Conservation (phyloP, 2,113 vertebrate genomes). For the Spea multiplicata region DNA sequence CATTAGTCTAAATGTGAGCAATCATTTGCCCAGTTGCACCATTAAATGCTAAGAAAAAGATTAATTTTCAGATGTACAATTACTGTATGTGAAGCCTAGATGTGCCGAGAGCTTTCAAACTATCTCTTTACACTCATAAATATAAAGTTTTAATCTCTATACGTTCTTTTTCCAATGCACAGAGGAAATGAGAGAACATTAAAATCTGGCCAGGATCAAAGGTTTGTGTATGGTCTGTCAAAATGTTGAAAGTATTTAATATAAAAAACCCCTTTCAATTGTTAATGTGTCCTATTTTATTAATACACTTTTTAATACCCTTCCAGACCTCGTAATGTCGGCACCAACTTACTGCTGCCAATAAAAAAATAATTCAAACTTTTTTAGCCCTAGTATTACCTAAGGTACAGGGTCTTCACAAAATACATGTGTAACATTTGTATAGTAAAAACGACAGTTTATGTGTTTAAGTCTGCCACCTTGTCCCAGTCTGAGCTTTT, state of each 20-base stretch:
- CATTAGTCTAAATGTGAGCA: conserved; percentile 1
- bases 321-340: no score
- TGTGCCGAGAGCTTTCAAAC: not conserved
- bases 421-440: no score
- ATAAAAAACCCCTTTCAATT: no score
- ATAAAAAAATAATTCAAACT: no score
- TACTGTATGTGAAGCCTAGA: not conserved
- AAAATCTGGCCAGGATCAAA: not conserved
- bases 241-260: not conserved
- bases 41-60: conserved; percentile 3
- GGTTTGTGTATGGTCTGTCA: not conserved
- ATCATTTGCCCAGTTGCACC: not conserved
- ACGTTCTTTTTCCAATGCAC: not conserved
- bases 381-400: no score
- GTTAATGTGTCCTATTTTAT: no score
- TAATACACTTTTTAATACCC: no score
- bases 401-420: no score
- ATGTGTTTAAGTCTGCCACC: no score
- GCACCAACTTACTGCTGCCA: no score
- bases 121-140: not conserved
- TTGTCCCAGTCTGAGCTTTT: no score
- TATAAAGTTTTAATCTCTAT: not conserved
- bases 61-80: not conserved
- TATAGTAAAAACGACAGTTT: no score
- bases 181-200: not conserved